These are phyloP conservation scores for Salvelinus sp. DNA, from an alignment of 2,113 vertebrate genomes.

Conservation along the genomic window DNA sequence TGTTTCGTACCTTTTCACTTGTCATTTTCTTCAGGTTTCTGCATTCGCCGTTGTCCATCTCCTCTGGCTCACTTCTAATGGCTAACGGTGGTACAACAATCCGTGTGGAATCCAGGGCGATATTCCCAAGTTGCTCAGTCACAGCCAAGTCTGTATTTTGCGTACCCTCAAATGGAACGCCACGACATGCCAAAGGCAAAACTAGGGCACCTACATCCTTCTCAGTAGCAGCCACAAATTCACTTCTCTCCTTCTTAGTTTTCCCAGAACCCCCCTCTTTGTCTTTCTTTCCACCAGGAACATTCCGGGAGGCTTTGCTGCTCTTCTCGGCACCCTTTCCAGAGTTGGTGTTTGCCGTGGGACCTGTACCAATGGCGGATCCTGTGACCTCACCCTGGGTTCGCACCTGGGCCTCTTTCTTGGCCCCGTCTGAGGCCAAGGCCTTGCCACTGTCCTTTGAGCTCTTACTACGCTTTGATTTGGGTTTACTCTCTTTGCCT, in stretches of 20 bases:
- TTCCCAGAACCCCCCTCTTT: conserved; percentile 87
- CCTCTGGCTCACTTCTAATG: conserved; percentile 87
- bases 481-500: conserved; percentile 94
- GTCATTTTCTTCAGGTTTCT: conserved; percentile 88
- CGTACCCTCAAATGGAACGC: conserved; percentile 80
- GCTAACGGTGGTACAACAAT: conserved; percentile 81
- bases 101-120: conserved; percentile 82
- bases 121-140: conserved; percentile 84
- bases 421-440: conserved; percentile 79
- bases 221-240: conserved; percentile 74
- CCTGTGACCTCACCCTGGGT: conserved; percentile 76
- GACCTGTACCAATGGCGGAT: conserved; percentile 56
- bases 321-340: conserved; percentile 86
- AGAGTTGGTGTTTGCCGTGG: conserved; percentile 63
- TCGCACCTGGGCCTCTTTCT: conserved; percentile 86
- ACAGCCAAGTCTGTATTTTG: conserved; percentile 78
- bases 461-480: conserved; percentile 95
- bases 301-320: conserved; percentile 81
- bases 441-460: conserved; percentile 88
- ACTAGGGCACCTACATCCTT: conserved; percentile 80
- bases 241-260: conserved; percentile 92
- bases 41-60: conserved; percentile 84
- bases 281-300: conserved; percentile 88
- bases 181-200: conserved; percentile 63
- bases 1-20: conserved; percentile 88